phyloP scores from a whole-genome alignment of 2,797 vertebrate species.

The Remorina albescens region DNA sequence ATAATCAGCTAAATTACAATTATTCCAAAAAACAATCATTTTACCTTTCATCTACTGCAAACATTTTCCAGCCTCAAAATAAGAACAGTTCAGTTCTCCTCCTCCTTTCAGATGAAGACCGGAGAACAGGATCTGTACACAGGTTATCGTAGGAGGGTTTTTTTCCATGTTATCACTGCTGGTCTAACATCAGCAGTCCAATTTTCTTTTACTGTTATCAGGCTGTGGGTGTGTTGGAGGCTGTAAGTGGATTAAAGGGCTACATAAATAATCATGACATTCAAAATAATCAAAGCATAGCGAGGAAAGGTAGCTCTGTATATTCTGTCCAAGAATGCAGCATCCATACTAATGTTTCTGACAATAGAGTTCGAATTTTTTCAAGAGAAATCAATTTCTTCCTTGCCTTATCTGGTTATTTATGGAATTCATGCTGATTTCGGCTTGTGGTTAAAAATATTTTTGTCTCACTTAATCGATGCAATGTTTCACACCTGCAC shows the following conservation, averaged over 20 bases:
- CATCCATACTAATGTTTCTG: neutral
- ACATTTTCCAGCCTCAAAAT: neutral
- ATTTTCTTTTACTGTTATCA: conserved; percentile 52
- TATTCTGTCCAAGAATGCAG: neutral
- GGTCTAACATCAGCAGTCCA: conserved; percentile 28
- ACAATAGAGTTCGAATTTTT: neutral
- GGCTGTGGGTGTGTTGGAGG: conserved; percentile 29
- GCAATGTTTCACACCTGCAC: neutral
- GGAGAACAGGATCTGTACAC: conserved; percentile 9
- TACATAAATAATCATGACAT: conserved; percentile 16
- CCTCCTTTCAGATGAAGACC: conserved; percentile 1
- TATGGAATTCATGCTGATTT: conserved; percentile 2
- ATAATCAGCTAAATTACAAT: too few species aligned
- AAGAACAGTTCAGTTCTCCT: neutral
- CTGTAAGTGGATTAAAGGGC: conserved; percentile 22
- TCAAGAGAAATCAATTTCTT: neutral
- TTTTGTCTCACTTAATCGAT: neutral
- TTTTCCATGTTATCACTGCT: conserved; percentile 23
- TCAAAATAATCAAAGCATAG: neutral
- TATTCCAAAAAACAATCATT: neutral
- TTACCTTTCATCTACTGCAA: neutral
- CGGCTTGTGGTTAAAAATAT: neutral
- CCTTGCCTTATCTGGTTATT: neutral
- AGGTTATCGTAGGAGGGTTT: conserved; percentile 28
- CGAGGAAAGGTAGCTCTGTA: neutral